Conservation (phyloP, 2,797 vertebrate species). For the Melanotaenia boesemani region DNA sequence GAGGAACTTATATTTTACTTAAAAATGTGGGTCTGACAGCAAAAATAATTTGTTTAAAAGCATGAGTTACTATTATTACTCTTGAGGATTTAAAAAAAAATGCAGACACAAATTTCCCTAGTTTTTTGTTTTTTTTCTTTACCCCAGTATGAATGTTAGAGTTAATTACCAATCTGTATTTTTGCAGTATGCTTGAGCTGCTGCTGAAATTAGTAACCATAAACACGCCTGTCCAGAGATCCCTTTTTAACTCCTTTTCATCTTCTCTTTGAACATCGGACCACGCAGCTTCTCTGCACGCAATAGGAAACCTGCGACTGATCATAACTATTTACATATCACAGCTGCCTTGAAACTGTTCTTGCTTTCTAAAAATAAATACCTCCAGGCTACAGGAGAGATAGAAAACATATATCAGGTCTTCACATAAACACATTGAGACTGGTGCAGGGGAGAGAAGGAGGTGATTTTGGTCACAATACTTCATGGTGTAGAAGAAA, state of each 20-base stretch:
- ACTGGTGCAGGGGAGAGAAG: constrained; percentile 17
- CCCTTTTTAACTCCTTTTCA: constrained; percentile 30
- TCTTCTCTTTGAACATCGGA: constrained; percentile 55
- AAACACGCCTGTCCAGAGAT: constrained; percentile 15
- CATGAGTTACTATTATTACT: no score
- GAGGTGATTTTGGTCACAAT: constrained; percentile 48
- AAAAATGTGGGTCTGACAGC: no score
- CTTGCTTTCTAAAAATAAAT: constrained; percentile 73
- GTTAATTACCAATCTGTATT: background rate
- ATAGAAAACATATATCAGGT: constrained; percentile 65
- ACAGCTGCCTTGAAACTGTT: constrained; percentile 55
- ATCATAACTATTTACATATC: constrained; percentile 76
- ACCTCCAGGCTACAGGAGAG: constrained; percentile 55
- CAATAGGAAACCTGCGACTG: constrained; percentile 62
- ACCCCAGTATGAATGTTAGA: no score
- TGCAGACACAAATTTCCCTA: no score
- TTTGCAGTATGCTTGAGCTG: constrained; percentile 7
- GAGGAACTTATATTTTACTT: no score
- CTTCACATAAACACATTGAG: constrained; percentile 72
- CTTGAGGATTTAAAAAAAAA: no score
- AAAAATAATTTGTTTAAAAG: no score
- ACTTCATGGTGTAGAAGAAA: constrained; percentile 42
- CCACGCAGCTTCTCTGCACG: constrained; percentile 30
- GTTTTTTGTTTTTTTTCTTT: no score
- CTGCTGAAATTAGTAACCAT: constrained; percentile 19